phyloP scores from a whole-genome alignment of 1,140 invertebrate genomes.

The Drosophila eugracilis region DNA sequence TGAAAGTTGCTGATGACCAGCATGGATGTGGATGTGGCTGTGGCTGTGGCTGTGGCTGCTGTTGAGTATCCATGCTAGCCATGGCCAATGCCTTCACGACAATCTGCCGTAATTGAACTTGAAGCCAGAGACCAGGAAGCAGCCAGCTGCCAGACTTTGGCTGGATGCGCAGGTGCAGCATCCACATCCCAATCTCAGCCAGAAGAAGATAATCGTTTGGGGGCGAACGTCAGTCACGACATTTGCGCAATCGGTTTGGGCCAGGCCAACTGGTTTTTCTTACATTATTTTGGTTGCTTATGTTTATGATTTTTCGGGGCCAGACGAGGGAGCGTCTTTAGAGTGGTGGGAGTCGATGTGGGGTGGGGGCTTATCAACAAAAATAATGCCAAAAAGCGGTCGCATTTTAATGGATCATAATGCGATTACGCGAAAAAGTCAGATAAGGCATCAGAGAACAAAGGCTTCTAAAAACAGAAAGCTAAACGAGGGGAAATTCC shows the following conservation, averaged over 20 bases:
- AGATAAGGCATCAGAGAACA: constrained; percentile 5
- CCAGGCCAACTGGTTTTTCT: constrained; percentile 28
- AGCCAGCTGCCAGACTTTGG: not conserved
- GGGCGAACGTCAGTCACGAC: constrained; percentile 57
- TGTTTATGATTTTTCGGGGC: too few species aligned
- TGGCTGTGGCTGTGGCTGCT: constrained; percentile 6
- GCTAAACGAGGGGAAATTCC: not conserved
- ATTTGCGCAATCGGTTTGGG: constrained; percentile 59
- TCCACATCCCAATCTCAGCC: not conserved
- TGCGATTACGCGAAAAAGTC: constrained; percentile 20
- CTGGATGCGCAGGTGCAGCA: constrained; percentile 39
- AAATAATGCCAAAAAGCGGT: not conserved
- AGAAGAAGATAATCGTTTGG: constrained; percentile 37
- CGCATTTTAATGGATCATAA: constrained; percentile 20
- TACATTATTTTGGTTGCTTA: not conserved
- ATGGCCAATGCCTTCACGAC: constrained; percentile 63
- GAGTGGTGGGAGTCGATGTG: too few species aligned
- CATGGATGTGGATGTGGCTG: constrained; percentile 4
- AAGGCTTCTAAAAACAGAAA: not conserved
- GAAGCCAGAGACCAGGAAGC: constrained; percentile 63
- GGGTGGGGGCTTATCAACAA: constrained; percentile 13
- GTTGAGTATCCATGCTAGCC: constrained; percentile 7
- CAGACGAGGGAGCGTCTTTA: constrained; percentile 3
- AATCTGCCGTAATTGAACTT: constrained; percentile 75
- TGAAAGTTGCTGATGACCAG: constrained; percentile 38